Base-by-base conservation (phyloP, 2,797 vertebrate genomes). In the Florisuga fusca region DNA sequence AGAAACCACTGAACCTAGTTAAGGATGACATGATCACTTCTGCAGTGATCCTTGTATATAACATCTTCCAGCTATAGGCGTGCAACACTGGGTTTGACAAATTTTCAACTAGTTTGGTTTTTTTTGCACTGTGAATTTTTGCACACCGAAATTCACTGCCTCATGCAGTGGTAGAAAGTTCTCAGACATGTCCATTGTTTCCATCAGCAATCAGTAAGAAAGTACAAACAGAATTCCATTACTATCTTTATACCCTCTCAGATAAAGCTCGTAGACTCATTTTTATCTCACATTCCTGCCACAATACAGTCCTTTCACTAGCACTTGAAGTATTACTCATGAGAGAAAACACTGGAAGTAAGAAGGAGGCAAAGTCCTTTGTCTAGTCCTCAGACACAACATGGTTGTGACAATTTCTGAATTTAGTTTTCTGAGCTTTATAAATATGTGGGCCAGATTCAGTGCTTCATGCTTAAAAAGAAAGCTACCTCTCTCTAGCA, bases 41-140 rank as follows among this genome's bases (percentile, higher is more conserved):
- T 46, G 33, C 43, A 81, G 54, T 0, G 0, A 71, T 9, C 22
- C 27, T n/a, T 36, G 48, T 2, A 23, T 3, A 2, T 14, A 73
- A 22, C 12, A 71, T 29, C 20, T 80, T 53, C 59, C 64, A 77
- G 6, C 18, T 50, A 20, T 0, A 50, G 9, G 2, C 87, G 6
- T n/a, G 15, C n/a, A 85, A 25, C 7, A 11, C n/a, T 6, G 58
- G 15, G 16, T 53, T 73, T 64, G 53, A 58, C 10, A 75, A 54
- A 54, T 54, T 69, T 27, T 81, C 14, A 92, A 78, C 6, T 41
- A 59, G 8, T 5, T 0, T 43, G 8, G 25, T 21, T 34, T 17
- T 46, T 66, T 75, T 62, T 57, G n/a, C n/a, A n/a, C n/a, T 7
- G 3, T 82, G 29, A 33, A 53, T 14, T 74, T 50, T 12, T 63